These are phyloP conservation scores for Albula glossodonta DNA, from an alignment of 2,113 vertebrate species.

Conservation along the genomic window DNA sequence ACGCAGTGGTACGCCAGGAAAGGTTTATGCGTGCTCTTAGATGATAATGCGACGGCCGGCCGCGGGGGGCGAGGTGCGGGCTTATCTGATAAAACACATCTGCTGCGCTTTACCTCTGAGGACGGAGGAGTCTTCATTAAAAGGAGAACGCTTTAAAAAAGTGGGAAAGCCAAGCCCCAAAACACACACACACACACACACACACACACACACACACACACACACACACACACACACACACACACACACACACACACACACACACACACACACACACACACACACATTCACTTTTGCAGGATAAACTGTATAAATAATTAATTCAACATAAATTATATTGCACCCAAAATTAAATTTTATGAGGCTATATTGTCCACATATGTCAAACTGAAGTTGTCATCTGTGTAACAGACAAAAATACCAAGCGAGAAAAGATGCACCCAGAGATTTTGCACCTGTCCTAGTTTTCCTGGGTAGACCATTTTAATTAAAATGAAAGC, in stretches of 20 bases:
- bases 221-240: background rate
- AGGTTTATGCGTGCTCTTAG: background rate
- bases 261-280: background rate
- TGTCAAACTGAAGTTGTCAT: background rate
- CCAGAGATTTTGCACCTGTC: background rate
- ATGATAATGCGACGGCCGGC: background rate
- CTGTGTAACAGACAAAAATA: background rate
- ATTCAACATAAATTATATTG: background rate
- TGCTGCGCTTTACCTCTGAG: background rate
- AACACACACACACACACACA: background rate
- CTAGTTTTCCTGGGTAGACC: background rate
- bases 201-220: background rate
- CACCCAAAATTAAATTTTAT: background rate
- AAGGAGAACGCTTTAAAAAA: background rate
- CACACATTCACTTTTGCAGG: background rate
- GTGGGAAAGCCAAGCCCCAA: background rate
- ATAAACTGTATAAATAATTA: background rate
- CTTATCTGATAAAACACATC: background rate
- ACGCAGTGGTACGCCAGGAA: background rate
- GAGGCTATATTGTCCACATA: background rate
- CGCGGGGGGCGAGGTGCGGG: background rate
- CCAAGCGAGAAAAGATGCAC: background rate
- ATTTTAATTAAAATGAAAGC: background rate
- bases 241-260: too few relatives aligned
- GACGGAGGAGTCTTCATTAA: background rate